phyloP scores from a whole-genome alignment of 1,140 invertebrate genomes.

The Drosophila orena region DNA sequence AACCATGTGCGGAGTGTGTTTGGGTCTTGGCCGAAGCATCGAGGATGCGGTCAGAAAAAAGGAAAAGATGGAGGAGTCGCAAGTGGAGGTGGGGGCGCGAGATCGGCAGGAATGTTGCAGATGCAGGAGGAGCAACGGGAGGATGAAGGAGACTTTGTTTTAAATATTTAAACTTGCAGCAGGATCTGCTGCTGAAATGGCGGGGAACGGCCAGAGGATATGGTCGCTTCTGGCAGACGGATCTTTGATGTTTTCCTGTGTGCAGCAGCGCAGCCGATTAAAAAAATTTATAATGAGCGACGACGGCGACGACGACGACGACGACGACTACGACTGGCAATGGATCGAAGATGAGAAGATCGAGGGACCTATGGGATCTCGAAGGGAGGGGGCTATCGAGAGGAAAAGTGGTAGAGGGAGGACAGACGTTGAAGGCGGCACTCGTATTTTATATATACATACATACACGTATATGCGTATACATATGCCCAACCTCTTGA shows the following conservation, averaged over 20 bases:
- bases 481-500: conserved; percentile 64
- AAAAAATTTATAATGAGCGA: conserved; percentile 82
- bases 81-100: conserved; percentile 59
- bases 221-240: conserved; percentile 64
- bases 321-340: conserved; percentile 42
- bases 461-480: conserved; percentile 24
- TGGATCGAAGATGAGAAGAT: conserved; percentile 34
- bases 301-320: conserved; percentile 46
- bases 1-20: conserved; percentile 57
- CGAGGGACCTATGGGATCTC: not conserved
- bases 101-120: conserved; percentile 75
- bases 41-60: conserved; percentile 53
- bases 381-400: not conserved
- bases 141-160: conserved; percentile 69
- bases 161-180: conserved; percentile 79
- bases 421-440: conserved; percentile 50
- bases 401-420: conserved; percentile 1
- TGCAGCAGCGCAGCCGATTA: conserved; percentile 69
- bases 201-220: conserved; percentile 10
- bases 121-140: conserved; percentile 22
- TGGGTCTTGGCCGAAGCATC: conserved; percentile 16
- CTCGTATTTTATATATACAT: conserved; percentile 63
- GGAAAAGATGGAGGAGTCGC: conserved; percentile 14
- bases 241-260: conserved; percentile 74
- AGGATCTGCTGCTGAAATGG: conserved; percentile 51